Conservation (phyloP, 2,888 invertebrate genomes). For the Pheosia gnoma region DNA sequence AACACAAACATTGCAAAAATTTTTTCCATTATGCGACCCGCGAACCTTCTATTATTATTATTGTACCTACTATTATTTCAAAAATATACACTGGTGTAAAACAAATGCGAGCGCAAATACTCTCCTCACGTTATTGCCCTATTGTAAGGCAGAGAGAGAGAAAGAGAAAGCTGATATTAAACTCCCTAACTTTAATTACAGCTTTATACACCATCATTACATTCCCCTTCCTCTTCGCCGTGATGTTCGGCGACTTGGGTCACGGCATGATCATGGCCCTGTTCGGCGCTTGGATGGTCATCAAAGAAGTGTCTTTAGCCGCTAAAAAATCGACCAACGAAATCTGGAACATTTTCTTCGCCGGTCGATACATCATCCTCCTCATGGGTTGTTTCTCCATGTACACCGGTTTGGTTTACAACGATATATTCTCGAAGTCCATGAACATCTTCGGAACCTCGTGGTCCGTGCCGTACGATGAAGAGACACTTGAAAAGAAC, state of each 20-base stretch:
- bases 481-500: slow-evolving; percentile 73
- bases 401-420: slow-evolving; percentile 99
- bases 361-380: slow-evolving; percentile 98
- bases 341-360: slow-evolving; percentile 99
- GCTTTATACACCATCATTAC: slow-evolving; percentile 95
- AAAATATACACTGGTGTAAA: too few species aligned
- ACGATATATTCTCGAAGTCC: slow-evolving; percentile 98
- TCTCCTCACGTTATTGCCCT: too few species aligned
- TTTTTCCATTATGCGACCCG: too few species aligned
- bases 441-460: slow-evolving; percentile 96
- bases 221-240: slow-evolving; percentile 97
- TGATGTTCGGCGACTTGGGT: slow-evolving; percentile 98
- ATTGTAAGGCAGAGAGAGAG: too few species aligned
- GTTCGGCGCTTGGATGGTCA: slow-evolving; percentile 92
- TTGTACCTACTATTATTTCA: too few species aligned
- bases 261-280: slow-evolving; percentile 93
- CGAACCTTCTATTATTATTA: too few species aligned
- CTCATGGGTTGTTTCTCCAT: slow-evolving; percentile 99
- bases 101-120: too few species aligned
- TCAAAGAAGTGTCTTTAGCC: slow-evolving; percentile 90
- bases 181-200: slow-evolving; percentile 58
- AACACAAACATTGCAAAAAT: too few species aligned
- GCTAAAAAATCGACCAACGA: slow-evolving; percentile 89
- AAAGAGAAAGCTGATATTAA: neutral
- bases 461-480: slow-evolving; percentile 87